Percentiles rank a stretch among this genome's conserved stretches.
Conservation (phyloP, 1,140 invertebrate species). For the Marisa cornuarietis region DNA sequence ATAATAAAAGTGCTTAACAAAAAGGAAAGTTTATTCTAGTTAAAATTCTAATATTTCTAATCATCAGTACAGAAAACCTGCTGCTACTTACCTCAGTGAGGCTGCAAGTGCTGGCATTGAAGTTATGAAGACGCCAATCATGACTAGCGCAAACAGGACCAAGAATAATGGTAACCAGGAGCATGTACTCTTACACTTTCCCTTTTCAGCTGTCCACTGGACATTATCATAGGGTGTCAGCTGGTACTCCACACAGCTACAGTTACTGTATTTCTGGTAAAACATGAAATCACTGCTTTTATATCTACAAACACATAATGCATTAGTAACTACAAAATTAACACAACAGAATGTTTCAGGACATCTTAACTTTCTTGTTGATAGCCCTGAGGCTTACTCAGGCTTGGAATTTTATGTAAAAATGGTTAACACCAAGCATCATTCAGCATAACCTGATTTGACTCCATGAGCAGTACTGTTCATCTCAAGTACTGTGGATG, state of each 20-base stretch:
- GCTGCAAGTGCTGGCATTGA: constrained; percentile 59
- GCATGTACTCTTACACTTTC: constrained; percentile 52
- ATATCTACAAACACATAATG: not conserved
- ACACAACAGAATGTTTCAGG: not conserved
- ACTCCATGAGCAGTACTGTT: too few species aligned
- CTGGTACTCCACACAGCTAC: constrained; percentile 48
- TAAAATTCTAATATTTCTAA: too few species aligned
- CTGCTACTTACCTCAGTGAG: constrained; percentile 47
- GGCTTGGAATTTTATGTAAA: too few species aligned
- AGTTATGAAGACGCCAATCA: constrained; percentile 50
- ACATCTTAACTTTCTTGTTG: not conserved
- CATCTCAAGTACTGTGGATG: too few species aligned
- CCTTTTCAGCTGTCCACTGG: constrained; percentile 38
- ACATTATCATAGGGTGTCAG: constrained; percentile 18
- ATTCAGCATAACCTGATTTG: too few species aligned
- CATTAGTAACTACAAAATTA: not conserved
- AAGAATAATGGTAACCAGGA: constrained; percentile 50
- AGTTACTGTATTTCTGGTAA: constrained; percentile 51
- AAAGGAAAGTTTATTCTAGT: too few species aligned
- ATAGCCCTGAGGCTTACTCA: too few species aligned
- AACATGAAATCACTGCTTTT: constrained; percentile 12
- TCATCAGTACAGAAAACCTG: too few species aligned
- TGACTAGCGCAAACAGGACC: constrained; percentile 44
- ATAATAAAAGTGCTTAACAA: too few species aligned
- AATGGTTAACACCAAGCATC: too few species aligned